These are phyloP conservation scores for Aporophyla lueneburgensis DNA, from an alignment of 2,888 invertebrate species.

Conservation along the genomic window DNA sequence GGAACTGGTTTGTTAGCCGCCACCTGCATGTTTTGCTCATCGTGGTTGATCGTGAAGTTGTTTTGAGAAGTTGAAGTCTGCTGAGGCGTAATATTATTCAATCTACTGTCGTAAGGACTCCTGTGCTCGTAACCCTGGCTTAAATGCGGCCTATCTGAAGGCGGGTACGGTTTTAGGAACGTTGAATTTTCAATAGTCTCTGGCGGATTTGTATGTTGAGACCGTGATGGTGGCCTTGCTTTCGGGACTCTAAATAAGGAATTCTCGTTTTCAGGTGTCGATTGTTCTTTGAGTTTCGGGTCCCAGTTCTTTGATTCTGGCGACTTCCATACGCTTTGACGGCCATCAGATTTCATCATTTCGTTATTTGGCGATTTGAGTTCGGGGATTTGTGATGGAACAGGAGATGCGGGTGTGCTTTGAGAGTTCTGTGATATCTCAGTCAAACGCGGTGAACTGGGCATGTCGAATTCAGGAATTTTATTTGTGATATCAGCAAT, in stretches of 20 bases:
- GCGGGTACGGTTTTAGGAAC: slow-evolving; percentile 92
- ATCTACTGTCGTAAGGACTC: slow-evolving; percentile 84
- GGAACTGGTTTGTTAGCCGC: slow-evolving; percentile 77
- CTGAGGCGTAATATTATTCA: slow-evolving; percentile 74
- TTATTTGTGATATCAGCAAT: slow-evolving; percentile 81
- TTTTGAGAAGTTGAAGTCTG: slow-evolving; percentile 79
- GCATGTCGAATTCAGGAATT: slow-evolving; percentile 87
- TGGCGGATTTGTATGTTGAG: slow-evolving; percentile 88
- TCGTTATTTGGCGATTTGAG: slow-evolving; percentile 85
- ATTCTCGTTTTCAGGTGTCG: slow-evolving; percentile 85
- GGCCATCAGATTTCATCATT: slow-evolving; percentile 76
- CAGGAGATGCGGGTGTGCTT: slow-evolving; percentile 84
- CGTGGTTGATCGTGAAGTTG: slow-evolving; percentile 87
- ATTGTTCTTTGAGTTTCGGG: slow-evolving; percentile 83
- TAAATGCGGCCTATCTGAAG: slow-evolving; percentile 86
- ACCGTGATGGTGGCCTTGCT: slow-evolving; percentile 92
- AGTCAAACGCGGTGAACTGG: slow-evolving; percentile 85
- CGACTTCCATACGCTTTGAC: slow-evolving; percentile 88
- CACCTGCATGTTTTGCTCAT: slow-evolving; percentile 80
- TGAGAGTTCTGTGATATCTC: slow-evolving; percentile 87
- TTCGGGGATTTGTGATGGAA: slow-evolving; percentile 82
- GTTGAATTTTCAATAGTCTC: slow-evolving; percentile 89
- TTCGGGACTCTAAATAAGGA: slow-evolving; percentile 92
- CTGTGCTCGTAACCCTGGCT: slow-evolving; percentile 86
- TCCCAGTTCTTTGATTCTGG: slow-evolving; percentile 88